Percentiles rank a stretch among this genome's conserved stretches.
Evolutionary conservation across 2,888 invertebrate species (phyloP).

Genomic region (Pycnomerus fuliginosus): DNA sequence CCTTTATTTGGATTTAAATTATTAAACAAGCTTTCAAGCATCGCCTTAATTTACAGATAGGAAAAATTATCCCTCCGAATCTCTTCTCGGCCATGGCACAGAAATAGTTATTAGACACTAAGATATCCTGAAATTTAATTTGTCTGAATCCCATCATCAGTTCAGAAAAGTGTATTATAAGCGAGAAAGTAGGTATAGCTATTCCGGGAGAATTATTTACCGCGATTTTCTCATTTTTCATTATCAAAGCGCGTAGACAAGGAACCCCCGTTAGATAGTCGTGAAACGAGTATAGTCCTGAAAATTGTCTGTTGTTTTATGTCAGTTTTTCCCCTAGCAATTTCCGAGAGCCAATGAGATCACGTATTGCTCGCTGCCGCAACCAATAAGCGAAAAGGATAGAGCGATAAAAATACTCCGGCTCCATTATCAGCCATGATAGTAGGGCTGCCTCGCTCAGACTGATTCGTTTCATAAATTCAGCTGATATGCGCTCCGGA

Average conservation of each 20-base stretch:
- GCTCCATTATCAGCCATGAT: slow-evolving; percentile 56
- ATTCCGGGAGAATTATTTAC: too few relatives aligned
- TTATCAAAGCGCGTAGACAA: slow-evolving; percentile 21
- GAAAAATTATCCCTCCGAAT: too few relatives aligned
- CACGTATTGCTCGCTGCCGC: slow-evolving; percentile 39
- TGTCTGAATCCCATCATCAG: too few relatives aligned
- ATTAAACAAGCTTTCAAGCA: slow-evolving; percentile 1
- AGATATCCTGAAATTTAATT: too few relatives aligned
- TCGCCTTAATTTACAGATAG: too few relatives aligned
- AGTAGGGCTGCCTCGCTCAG: slow-evolving; percentile 48
- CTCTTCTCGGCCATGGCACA: too few relatives aligned
- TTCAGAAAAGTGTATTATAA: too few relatives aligned
- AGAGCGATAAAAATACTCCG: slow-evolving; percentile 56
- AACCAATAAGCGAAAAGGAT: slow-evolving; percentile 50
- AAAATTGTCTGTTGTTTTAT: slow-evolving; percentile 46
- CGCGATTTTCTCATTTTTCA: slow-evolving; percentile 21
- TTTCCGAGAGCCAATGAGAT: slow-evolving; percentile 58
- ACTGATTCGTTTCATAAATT: slow-evolving; percentile 52
- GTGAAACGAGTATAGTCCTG: slow-evolving; percentile 21
- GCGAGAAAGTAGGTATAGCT: too few relatives aligned
- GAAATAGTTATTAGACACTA: too few relatives aligned
- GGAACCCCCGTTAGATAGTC: slow-evolving; percentile 13
- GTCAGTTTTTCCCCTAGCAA: slow-evolving; percentile 55
- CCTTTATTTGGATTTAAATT: slow-evolving; percentile 13
- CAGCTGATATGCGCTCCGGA: slow-evolving; percentile 41